Percentiles rank a stretch among this genome's conserved stretches.
phyloP scores from a whole-genome alignment of 2,888 invertebrate species.

The Buathra laborator region DNA sequence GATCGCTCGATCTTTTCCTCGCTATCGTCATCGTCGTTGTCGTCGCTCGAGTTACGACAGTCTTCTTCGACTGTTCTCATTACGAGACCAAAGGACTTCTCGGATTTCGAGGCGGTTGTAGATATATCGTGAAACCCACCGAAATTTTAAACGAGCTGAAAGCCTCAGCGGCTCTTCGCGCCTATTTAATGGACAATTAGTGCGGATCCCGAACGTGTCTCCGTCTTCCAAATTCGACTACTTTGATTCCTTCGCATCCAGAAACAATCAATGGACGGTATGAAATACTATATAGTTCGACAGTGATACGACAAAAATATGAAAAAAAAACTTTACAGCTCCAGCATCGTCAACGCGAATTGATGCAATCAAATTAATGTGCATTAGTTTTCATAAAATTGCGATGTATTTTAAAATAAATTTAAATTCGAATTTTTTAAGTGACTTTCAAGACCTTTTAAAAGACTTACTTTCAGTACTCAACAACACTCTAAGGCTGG shows the following conservation, averaged over 20 bases:
- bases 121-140: background rate
- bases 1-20: slow-evolving; percentile 13
- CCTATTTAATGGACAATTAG: slow-evolving; percentile 37
- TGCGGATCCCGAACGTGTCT: slow-evolving; percentile 27
- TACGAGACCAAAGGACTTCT: slow-evolving; percentile 39
- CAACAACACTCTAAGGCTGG: too few relatives aligned
- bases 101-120: background rate
- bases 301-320: too few relatives aligned
- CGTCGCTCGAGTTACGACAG: slow-evolving; percentile 14
- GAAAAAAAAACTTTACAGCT: too few relatives aligned
- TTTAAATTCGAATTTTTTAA: too few relatives aligned
- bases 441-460: too few relatives aligned
- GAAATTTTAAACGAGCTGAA: slow-evolving; percentile 41
- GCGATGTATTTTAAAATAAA: too few relatives aligned
- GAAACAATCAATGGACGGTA: slow-evolving; percentile 20
- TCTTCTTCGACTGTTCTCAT: slow-evolving; percentile 37
- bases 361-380: too few relatives aligned
- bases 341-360: too few relatives aligned
- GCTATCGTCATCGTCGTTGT: slow-evolving; percentile 9
- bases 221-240: background rate
- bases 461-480: too few relatives aligned
- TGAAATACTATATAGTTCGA: too few relatives aligned
- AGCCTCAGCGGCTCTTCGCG: background rate
- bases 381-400: too few relatives aligned
- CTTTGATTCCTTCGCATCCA: background rate